A percentile compares a stretch with the other conserved stretches of the same genome.
These are phyloP conservation scores for Eulacestoma nigropectus DNA, from an alignment of 2,113 vertebrate genomes.

Conservation along the genomic window DNA sequence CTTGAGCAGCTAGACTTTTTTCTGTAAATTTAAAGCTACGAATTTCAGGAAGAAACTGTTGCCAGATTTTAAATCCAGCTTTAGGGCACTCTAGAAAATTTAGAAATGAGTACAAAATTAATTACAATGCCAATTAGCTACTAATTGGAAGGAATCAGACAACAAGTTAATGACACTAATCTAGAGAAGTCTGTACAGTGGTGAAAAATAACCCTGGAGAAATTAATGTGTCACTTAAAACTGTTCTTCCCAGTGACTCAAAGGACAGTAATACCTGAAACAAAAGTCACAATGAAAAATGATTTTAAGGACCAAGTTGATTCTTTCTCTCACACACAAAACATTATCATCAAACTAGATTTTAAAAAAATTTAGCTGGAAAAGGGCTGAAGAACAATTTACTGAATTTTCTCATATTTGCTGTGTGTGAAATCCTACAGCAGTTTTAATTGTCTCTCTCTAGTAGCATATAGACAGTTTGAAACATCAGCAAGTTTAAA, in stretches of 20 bases:
- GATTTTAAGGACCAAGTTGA: neutral
- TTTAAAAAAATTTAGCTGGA: fast-evolving
- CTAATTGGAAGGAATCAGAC: neutral
- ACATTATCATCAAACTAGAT: neutral
- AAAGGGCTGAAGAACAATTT: neutral
- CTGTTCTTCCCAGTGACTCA: neutral
- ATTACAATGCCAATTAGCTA: neutral
- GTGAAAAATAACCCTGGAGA: neutral
- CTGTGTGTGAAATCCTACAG: neutral
- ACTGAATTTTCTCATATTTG: neutral
- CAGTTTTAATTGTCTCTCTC: neutral
- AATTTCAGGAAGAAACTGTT: neutral
- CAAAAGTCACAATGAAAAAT: neutral
- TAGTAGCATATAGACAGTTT: neutral
- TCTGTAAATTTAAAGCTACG: neutral
- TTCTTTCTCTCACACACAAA: neutral
- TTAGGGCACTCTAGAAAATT: neutral
- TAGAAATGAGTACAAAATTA: neutral
- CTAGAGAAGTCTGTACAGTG: neutral
- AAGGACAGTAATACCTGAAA: neutral
- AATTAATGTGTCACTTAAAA: neutral
- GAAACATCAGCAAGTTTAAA: neutral
- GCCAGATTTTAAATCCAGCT: neutral
- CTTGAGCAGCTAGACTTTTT: neutral
- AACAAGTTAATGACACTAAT: neutral